Evolutionary conservation across 2,797 vertebrate species (phyloP).

Genomic region (Typhlichthys subterraneus): DNA sequence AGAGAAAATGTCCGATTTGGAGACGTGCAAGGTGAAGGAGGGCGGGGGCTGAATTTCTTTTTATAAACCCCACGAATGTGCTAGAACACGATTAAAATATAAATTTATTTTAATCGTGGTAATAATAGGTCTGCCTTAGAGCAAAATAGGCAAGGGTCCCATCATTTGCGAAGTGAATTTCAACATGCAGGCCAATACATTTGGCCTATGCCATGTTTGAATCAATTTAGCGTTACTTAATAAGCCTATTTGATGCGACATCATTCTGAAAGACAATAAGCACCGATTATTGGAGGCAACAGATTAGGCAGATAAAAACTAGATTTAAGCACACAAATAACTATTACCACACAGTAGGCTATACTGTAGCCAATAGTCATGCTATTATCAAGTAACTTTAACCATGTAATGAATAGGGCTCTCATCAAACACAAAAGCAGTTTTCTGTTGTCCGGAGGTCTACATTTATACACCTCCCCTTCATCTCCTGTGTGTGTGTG

Average conservation of each 20-base stretch:
- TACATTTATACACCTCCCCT: conserved; percentile 12
- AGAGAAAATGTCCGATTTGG: conserved; percentile 64
- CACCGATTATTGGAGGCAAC: too few relatives aligned
- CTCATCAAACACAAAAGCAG: not conserved
- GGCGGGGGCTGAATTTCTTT: conserved; percentile 29
- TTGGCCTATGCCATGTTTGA: too few relatives aligned
- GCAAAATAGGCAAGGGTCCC: too few relatives aligned
- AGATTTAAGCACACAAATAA: not conserved
- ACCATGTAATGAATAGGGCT: not conserved
- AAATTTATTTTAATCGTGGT: too few relatives aligned
- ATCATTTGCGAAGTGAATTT: not conserved
- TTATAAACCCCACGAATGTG: conserved; percentile 13
- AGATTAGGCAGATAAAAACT: too few relatives aligned
- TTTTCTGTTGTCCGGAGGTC: conserved; percentile 27
- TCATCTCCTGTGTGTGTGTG: conserved; percentile 26
- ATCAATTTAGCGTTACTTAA: too few relatives aligned
- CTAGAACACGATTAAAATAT: conserved; percentile 10
- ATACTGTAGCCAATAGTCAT: not conserved
- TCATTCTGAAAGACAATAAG: too few relatives aligned
- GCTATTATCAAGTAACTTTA: conserved; percentile 1
- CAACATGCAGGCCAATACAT: too few relatives aligned
- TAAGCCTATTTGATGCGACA: too few relatives aligned
- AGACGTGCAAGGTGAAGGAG: conserved; percentile 37
- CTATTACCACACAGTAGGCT: not conserved
- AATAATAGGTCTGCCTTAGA: too few relatives aligned